phyloP scores from a whole-genome alignment of 1,140 invertebrate species.

The Camponotus pennsylvanicus region DNA sequence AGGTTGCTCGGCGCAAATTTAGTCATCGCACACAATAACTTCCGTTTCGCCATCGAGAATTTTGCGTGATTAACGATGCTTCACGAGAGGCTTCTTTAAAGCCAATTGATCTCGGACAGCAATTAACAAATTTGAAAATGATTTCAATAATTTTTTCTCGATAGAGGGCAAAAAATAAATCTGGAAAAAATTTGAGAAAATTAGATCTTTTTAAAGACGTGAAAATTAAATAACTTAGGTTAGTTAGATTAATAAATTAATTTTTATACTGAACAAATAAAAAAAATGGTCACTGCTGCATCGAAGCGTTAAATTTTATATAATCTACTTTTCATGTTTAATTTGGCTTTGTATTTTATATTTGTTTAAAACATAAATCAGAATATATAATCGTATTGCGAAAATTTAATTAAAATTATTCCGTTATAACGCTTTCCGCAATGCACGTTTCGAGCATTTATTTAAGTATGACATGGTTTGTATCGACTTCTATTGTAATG shows the following conservation, averaged over 20 bases:
- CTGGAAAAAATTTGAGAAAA: neutral
- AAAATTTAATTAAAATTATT: conserved; percentile 28
- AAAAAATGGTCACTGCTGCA: neutral
- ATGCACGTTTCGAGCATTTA: neutral
- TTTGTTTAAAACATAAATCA: neutral
- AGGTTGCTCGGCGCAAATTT: conserved; percentile 17
- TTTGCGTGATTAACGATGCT: neutral
- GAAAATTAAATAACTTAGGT: neutral
- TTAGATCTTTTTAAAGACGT: neutral
- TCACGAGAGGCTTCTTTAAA: neutral
- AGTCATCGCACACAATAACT: neutral
- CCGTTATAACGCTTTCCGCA: neutral
- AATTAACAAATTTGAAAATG: neutral
- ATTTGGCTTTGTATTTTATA: neutral
- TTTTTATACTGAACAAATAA: neutral
- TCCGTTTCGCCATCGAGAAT: conserved; percentile 10
- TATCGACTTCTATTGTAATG: neutral
- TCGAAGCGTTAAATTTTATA: neutral
- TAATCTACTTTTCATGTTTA: neutral
- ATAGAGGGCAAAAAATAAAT: neutral
- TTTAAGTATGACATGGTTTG: neutral
- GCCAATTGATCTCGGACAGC: neutral
- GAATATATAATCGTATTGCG: neutral
- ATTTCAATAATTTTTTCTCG: neutral
- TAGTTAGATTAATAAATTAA: neutral